Percentiles rank a stretch among this genome's conserved stretches.
Evolutionary conservation across 2,888 invertebrate species (phyloP).

Genomic region (Mechanitis messenoides): DNA sequence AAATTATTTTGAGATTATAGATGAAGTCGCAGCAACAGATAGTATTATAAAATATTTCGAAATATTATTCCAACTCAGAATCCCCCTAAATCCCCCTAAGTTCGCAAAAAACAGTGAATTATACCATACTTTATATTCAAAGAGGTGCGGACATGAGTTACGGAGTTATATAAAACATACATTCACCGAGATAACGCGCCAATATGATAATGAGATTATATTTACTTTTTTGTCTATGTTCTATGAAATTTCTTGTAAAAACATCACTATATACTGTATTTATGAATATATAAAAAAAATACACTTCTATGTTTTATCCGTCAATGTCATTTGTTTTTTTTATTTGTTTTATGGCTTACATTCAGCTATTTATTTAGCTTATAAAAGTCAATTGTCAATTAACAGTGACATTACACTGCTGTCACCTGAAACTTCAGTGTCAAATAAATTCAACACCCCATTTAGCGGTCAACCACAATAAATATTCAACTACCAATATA

Average conservation of each 20-base stretch:
- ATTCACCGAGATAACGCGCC: conserved; percentile 10
- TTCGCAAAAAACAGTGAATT: conserved; percentile 19
- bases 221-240: conserved; percentile 9
- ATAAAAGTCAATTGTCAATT: too few species aligned
- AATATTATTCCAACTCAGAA: background rate
- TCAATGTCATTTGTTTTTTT: too few species aligned
- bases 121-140: conserved; percentile 20
- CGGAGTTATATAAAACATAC: conserved; percentile 11
- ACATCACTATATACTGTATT: background rate
- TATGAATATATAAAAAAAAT: background rate
- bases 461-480: conserved; percentile 44
- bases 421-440: conserved; percentile 16
- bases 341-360: too few species aligned
- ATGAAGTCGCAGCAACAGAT: too few species aligned
- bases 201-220: conserved; percentile 19
- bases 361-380: too few species aligned
- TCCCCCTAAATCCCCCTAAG: background rate
- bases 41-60: too few species aligned
- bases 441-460: conserved; percentile 14
- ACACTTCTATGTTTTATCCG: too few species aligned
- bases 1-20: too few species aligned
- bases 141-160: conserved; percentile 18
- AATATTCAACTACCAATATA: conserved; percentile 68
- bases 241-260: too few species aligned
- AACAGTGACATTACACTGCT: background rate